Evolutionary conservation across 2,888 invertebrate species (phyloP), one percentile per base, ranked within the genome.

Genomic region (Candidula unifasciata): DNA sequence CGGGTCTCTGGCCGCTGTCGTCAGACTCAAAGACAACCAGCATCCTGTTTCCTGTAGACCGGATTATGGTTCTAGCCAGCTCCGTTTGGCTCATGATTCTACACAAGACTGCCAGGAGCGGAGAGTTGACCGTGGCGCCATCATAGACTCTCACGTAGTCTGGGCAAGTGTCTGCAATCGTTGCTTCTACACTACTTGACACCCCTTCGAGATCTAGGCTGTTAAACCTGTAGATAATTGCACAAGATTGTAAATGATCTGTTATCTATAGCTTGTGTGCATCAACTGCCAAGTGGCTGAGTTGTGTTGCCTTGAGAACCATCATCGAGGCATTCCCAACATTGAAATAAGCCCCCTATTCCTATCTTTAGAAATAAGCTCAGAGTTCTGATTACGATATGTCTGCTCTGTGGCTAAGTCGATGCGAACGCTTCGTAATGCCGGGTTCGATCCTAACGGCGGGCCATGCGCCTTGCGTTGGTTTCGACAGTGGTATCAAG

Each of bases 121-220:
- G 77, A 57, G 88, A 88, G 24, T 91, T 76, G 0, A 86, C 69
- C 54, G 66, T 87, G 5, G 85, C 80, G 0, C 93, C 93, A 85
- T 94, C 93, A 69, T 88, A 90, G 3, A 94, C 81, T 27, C 90
- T 91, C 18, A 94, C 88, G 80, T 90, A 92, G 87, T 93, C 93
- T 77, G 54, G 30, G 18, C 60, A 60, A 8, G 33, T 60, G 5
- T 10, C 24, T n/a, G 44, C 1, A 69, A 33, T 13, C 6, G 44
- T 44, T 21, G 33, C 21, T 2, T 3, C 3, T 18, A 21, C 6
- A 18, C 24, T 16, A 77, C 24, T 33, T 21, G 33, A 27, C 33
- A 6, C 57, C 13, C 77, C 60, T 10, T 77, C 77, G 10, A 77
- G 30, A 60, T 77, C 77, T 3, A 60, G 18, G 3, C 57, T 77